Conservation (phyloP, 2,797 vertebrate genomes). For the Oryzias sinensis region DNA sequence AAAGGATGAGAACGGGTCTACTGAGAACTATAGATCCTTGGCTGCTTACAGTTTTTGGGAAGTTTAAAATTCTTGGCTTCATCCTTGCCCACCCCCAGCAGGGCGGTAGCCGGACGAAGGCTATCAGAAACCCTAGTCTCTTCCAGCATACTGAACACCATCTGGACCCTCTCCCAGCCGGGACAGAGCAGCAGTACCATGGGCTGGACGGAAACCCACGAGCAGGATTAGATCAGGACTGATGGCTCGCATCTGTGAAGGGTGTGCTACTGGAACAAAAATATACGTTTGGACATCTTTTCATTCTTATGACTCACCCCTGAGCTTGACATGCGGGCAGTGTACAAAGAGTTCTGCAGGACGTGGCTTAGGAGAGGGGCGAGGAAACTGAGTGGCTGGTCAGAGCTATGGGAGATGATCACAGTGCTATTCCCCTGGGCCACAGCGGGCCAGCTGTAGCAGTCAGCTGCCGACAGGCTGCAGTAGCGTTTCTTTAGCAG, state of each 20-base stretch:
- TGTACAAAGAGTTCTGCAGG: conserved; percentile 67
- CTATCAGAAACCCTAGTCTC: conserved; percentile 49
- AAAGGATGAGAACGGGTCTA: too few species aligned
- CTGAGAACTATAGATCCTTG: not conserved
- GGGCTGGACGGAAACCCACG: conserved; percentile 73
- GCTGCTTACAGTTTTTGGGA: conserved; percentile 80
- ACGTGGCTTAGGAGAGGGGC: conserved; percentile 84
- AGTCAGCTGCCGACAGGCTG: conserved; percentile 72
- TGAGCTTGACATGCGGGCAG: conserved; percentile 54
- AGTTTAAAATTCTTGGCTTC: conserved; percentile 80
- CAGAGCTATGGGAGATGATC: conserved; percentile 75
- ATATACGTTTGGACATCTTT: too few species aligned
- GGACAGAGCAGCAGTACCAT: conserved; percentile 88
- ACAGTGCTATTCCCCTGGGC: conserved; percentile 82
- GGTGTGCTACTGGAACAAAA: too few species aligned
- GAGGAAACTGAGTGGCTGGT: conserved; percentile 84
- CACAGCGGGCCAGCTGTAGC: conserved; percentile 87
- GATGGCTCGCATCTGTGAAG: too few species aligned
- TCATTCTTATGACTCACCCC: conserved; percentile 76
- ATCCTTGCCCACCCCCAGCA: conserved; percentile 81
- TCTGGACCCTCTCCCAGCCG: conserved; percentile 86
- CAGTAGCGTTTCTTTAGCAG: conserved; percentile 63
- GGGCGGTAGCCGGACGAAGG: conserved; percentile 75
- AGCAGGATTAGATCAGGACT: not conserved
- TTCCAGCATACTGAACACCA: conserved; percentile 79